Evolutionary conservation across 2,113 vertebrate genomes (phyloP).

Genomic region (Corythornis vintsioides): DNA sequence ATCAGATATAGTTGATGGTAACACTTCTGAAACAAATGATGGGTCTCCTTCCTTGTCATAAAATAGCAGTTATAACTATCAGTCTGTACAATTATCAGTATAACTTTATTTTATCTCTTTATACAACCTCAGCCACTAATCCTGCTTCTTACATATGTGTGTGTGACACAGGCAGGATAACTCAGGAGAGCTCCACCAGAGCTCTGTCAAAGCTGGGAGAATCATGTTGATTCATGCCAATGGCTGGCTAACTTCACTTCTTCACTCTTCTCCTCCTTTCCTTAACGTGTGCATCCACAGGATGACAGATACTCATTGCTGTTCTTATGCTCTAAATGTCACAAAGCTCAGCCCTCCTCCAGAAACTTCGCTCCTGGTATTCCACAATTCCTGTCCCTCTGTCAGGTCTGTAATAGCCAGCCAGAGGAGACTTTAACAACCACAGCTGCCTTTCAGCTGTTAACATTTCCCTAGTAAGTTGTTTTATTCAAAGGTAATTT

Average conservation of each 20-base stretch:
- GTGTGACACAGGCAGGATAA: background rate
- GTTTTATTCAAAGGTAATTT: background rate
- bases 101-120: background rate
- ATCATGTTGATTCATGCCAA: background rate
- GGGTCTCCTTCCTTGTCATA: background rate
- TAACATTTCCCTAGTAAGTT: background rate
- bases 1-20: background rate
- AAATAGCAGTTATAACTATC: background rate
- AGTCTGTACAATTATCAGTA: background rate
- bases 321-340: background rate
- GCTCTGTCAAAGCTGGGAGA: background rate
- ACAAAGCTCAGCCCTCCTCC: background rate
- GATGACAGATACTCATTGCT: background rate
- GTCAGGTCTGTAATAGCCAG: background rate
- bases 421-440: background rate
- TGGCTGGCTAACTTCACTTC: background rate
- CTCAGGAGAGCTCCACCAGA: background rate
- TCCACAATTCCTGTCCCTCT: background rate
- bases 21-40: background rate
- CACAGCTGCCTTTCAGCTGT: background rate
- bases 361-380: background rate
- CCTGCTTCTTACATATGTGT: fast-evolving
- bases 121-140: background rate
- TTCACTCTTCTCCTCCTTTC: background rate
- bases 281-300: background rate